Evolutionary conservation across 2,797 vertebrate genomes (phyloP).

Genomic region (Serranus cabrilla): DNA sequence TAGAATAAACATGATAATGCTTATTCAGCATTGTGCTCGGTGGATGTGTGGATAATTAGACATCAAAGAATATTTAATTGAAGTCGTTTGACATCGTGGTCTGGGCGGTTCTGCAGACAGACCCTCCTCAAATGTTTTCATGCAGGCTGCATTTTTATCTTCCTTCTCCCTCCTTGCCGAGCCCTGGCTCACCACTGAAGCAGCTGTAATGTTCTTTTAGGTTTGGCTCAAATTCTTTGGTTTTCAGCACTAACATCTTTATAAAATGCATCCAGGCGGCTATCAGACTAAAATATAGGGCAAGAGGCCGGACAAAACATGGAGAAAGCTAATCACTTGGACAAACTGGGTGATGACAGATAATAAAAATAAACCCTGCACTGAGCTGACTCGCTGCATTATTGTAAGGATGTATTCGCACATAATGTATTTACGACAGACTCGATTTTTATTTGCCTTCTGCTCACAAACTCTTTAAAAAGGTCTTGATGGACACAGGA

Average conservation of each 20-base stretch:
- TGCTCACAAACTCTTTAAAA: neutral
- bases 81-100: too few species aligned
- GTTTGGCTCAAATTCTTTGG: neutral
- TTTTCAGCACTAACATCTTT: neutral
- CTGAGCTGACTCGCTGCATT: neutral
- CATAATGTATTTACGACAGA: neutral
- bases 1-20: too few species aligned
- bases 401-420: neutral
- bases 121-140: too few species aligned
- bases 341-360: neutral
- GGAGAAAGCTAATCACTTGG: neutral
- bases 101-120: too few species aligned
- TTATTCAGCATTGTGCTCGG: too few species aligned
- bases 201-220: neutral
- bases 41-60: too few species aligned
- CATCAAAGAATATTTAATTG: too few species aligned
- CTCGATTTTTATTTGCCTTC: neutral
- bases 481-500: neutral
- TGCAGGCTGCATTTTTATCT: too few species aligned
- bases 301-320: neutral
- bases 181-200: too few species aligned
- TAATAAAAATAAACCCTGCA: neutral
- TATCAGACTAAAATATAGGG: neutral
- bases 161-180: too few species aligned
- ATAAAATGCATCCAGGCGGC: neutral